Conservation (phyloP, 2,797 vertebrate genomes). For the Mus spretus region DNA sequence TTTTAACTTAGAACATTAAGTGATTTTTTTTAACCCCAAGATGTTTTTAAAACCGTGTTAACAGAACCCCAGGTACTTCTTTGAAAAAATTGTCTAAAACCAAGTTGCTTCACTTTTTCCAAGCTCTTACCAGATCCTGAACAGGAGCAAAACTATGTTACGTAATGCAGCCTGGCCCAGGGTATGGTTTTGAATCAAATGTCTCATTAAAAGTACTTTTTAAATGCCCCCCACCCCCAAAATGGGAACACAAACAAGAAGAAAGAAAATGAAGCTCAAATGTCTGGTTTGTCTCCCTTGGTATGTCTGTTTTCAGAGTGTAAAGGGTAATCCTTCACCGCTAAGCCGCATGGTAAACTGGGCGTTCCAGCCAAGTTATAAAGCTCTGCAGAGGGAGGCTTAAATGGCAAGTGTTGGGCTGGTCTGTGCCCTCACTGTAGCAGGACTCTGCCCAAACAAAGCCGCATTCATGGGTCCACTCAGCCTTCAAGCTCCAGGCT, state of each 20-base stretch:
- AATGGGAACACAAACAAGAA: not conserved
- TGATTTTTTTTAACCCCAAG: not conserved
- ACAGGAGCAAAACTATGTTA: slow-evolving; percentile 24
- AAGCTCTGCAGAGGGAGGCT: slow-evolving; percentile 77
- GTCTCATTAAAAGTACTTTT: slow-evolving; percentile 38
- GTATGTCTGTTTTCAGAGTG: slow-evolving; percentile 58
- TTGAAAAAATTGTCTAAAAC: slow-evolving; percentile 56
- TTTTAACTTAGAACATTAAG: slow-evolving; percentile 2
- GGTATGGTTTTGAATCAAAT: slow-evolving; percentile 16
- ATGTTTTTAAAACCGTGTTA: not conserved
- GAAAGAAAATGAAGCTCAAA: not conserved
- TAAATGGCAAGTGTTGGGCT: slow-evolving; percentile 82
- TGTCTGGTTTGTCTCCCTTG: not conserved
- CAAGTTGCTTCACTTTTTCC: slow-evolving; percentile 51
- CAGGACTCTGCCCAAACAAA: slow-evolving; percentile 69
- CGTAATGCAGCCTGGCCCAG: not conserved
- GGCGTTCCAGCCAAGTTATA: slow-evolving; percentile 73
- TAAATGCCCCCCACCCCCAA: slow-evolving; percentile 2
- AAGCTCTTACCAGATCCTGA: slow-evolving; percentile 48
- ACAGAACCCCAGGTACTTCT: not conserved
- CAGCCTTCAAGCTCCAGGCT: slow-evolving; percentile 42
- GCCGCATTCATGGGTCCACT: slow-evolving; percentile 54
- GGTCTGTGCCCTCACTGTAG: slow-evolving; percentile 13
- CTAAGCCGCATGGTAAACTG: not conserved
- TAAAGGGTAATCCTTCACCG: slow-evolving; percentile 60